phyloP scores from a whole-genome alignment of 2,888 invertebrate genomes.

The Synergus laeviventris region DNA sequence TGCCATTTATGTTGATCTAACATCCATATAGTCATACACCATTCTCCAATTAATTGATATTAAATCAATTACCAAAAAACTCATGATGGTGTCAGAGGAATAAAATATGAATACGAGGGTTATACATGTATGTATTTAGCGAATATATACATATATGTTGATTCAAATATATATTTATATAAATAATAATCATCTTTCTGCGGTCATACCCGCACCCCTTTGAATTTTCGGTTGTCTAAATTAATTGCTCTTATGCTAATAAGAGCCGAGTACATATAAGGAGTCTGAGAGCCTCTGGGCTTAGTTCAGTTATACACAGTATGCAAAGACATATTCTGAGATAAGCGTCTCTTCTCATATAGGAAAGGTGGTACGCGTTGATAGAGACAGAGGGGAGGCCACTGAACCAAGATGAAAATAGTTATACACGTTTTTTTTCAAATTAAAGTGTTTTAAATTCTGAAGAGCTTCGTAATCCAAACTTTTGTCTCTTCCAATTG shows the following conservation, averaged over 20 bases:
- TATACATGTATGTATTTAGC: conserved; percentile 10
- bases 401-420: conserved; percentile 1
- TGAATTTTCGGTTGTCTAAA: conserved; percentile 3
- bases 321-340: background rate
- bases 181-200: conserved; percentile 18
- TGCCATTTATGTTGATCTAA: no score
- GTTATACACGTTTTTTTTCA: conserved; percentile 22
- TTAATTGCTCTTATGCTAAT: conserved; percentile 34
- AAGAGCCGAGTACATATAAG: conserved; percentile 10
- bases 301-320: background rate
- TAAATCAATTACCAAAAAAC: background rate
- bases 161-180: conserved; percentile 34
- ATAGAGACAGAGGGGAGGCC: background rate
- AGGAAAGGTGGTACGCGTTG: conserved; percentile 1
- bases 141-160: conserved; percentile 30
- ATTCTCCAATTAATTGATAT: background rate
- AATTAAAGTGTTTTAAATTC: no score
- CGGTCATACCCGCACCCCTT: conserved; percentile 10
- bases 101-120: background rate
- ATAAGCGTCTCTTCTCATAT: background rate
- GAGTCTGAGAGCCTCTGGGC: conserved; percentile 9
- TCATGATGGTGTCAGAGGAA: background rate
- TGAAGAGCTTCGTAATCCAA: no score
- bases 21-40: no score
- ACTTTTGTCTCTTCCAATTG: no score